Evolutionary conservation across 2,888 invertebrate species (phyloP).

Genomic region (Notodonta dromedarius): DNA sequence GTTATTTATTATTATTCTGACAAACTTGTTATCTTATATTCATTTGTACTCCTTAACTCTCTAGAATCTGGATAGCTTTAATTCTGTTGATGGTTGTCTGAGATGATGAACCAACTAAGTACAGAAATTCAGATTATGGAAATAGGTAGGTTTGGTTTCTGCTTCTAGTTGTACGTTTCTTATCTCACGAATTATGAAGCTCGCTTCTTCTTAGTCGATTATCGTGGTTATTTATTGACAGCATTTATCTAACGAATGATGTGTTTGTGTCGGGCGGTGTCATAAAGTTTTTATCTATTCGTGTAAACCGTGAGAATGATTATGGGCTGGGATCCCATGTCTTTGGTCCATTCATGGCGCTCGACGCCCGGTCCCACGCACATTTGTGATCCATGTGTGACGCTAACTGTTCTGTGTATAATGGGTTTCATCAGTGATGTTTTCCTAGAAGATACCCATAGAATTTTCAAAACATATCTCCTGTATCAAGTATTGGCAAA

Average conservation of each 20-base stretch:
- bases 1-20: no score
- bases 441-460: constrained; percentile 9
- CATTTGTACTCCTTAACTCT: no score
- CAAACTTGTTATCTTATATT: no score
- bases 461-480: no score
- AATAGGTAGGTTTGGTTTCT: neutral
- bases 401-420: constrained; percentile 27
- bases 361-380: constrained; percentile 64
- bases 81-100: no score
- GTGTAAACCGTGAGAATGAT: constrained; percentile 72
- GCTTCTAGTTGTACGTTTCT: neutral
- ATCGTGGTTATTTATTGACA: constrained; percentile 29
- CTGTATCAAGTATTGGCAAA: no score
- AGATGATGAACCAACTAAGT: no score
- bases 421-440: constrained; percentile 14
- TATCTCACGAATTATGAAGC: constrained; percentile 10
- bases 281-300: constrained; percentile 57
- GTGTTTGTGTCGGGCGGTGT: constrained; percentile 36
- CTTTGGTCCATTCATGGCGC: constrained; percentile 69
- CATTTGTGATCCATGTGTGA: constrained; percentile 72
- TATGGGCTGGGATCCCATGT: constrained; percentile 62
- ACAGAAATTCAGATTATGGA: neutral
- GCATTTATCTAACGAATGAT: constrained; percentile 37
- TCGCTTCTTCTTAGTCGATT: constrained; percentile 29
- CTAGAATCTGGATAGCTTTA: no score